phyloP scores from a whole-genome alignment of 92 coral and sea anemone genomes.

The Palythoa caribaeorum region DNA sequence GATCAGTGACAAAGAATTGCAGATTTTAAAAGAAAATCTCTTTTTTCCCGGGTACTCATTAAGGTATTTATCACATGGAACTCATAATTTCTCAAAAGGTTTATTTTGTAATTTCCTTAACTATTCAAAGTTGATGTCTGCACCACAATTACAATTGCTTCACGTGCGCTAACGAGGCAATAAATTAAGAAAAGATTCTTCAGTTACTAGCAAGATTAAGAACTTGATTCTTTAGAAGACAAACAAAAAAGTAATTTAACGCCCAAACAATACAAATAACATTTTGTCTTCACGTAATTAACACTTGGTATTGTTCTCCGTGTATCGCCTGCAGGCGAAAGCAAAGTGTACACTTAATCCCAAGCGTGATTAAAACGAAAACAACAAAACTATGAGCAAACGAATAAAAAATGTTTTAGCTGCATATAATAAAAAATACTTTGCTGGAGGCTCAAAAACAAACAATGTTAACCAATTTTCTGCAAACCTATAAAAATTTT shows the following conservation, averaged over 20 bases:
- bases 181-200: background rate
- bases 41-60: too few relatives aligned
- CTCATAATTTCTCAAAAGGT: background rate
- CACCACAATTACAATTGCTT: background rate
- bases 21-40: too few relatives aligned
- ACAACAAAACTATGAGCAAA: background rate
- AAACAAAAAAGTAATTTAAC: constrained; percentile 1
- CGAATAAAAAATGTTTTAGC: background rate
- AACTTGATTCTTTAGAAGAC: background rate
- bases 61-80: too few relatives aligned
- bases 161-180: background rate
- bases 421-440: background rate
- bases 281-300: background rate
- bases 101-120: background rate
- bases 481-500: background rate
- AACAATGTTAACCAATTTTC: background rate
- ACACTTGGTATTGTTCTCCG: background rate
- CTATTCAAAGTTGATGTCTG: background rate
- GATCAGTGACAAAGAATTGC: too few relatives aligned
- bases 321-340: background rate
- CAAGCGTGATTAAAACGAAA: background rate
- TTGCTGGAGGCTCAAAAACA: background rate
- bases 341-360: background rate
- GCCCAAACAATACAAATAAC: background rate
- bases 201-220: background rate